Percentiles rank a stretch among this genome's conserved stretches.
phyloP scores from a whole-genome alignment of 2,113 vertebrate species.

The Lagopus leucura region DNA sequence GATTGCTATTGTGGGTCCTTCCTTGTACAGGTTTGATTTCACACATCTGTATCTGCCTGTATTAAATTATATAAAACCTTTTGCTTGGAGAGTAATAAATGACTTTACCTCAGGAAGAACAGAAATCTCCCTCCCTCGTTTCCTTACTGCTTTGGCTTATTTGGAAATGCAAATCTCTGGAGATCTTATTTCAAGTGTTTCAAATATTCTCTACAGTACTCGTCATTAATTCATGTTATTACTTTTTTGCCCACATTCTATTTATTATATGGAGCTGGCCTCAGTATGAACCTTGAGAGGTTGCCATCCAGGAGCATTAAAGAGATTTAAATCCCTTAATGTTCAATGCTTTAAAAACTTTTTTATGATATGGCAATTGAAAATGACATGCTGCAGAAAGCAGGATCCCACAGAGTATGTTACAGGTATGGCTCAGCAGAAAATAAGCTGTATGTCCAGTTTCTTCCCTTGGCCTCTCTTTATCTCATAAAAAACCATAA shows the following conservation, averaged over 20 bases:
- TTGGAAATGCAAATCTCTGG: slow-evolving; percentile 19
- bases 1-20: not conserved
- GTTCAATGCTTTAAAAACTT: slow-evolving; percentile 47
- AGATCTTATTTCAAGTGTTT: slow-evolving; percentile 35
- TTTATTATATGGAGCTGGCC: slow-evolving; percentile 44
- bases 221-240: slow-evolving; percentile 29
- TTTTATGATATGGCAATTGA: slow-evolving; percentile 65
- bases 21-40: not conserved
- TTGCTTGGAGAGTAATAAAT: not conserved
- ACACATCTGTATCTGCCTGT: not conserved
- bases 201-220: not conserved
- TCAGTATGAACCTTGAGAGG: slow-evolving; percentile 45
- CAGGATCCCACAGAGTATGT: not conserved
- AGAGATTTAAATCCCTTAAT: slow-evolving; percentile 66
- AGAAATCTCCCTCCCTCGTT: not conserved
- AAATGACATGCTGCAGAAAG: slow-evolving; percentile 23
- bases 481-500: not conserved
- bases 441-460: not conserved
- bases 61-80: not conserved
- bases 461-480: not conserved
- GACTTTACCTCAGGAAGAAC: slow-evolving; percentile 3
- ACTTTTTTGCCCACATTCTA: slow-evolving; percentile 14
- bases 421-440: slow-evolving; percentile 6
- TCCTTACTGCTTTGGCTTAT: slow-evolving; percentile 26
- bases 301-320: slow-evolving; percentile 36